Conservation (phyloP, 2,113 vertebrate genomes). For the Pollimyrus isidori region DNA sequence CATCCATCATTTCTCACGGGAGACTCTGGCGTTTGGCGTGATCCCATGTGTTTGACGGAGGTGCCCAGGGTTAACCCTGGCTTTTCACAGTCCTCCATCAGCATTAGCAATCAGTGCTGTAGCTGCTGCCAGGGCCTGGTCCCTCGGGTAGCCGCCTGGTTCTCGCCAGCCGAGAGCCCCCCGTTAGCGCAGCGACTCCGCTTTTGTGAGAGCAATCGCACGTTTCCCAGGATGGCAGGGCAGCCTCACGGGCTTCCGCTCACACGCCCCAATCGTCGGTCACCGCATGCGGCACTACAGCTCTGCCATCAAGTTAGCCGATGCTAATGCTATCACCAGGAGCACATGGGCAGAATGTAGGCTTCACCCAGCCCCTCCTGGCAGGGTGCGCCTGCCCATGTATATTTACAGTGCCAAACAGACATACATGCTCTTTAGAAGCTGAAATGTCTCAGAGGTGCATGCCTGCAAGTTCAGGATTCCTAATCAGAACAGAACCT, state of each 20-base stretch:
- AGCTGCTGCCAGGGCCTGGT: background rate
- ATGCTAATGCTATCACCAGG: background rate
- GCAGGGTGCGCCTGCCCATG: background rate
- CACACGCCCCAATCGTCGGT: background rate
- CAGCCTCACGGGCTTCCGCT: background rate
- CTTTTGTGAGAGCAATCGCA: background rate
- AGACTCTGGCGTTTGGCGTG: slow-evolving; percentile 48
- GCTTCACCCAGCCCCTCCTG: background rate
- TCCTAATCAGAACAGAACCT: background rate
- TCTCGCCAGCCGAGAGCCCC: background rate
- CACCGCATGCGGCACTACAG: no score
- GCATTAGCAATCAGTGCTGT: background rate
- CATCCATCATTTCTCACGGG: background rate
- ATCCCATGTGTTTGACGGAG: background rate
- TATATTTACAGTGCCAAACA: background rate
- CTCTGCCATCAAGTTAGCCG: background rate
- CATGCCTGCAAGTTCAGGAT: background rate
- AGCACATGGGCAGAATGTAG: background rate
- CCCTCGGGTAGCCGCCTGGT: background rate
- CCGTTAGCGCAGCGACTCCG: background rate
- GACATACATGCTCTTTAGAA: background rate
- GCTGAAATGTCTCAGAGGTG: background rate
- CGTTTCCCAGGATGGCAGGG: no score
- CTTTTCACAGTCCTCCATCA: background rate
- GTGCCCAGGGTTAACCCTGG: background rate